Percentiles rank a stretch among this genome's conserved stretches.
Evolutionary conservation across 2,113 vertebrate species (phyloP).

Genomic region (Sigmodon hispidus): DNA sequence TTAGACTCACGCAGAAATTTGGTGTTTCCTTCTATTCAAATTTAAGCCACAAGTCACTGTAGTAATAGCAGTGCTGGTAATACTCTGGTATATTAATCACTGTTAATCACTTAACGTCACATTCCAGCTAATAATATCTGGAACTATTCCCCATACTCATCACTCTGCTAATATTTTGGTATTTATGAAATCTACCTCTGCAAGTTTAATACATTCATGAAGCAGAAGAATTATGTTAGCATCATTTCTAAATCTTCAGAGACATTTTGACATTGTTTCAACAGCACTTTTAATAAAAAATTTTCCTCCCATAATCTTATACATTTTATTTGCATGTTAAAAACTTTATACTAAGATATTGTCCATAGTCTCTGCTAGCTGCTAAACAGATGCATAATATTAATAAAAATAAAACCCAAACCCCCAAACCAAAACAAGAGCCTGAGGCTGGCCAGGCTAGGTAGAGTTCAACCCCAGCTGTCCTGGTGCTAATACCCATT

Average conservation of each 20-base stretch:
- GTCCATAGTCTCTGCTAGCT: neutral
- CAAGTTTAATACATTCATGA: neutral
- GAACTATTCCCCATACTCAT: neutral
- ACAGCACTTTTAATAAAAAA: slow-evolving; percentile 30
- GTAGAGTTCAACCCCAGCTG: neutral
- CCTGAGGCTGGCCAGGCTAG: neutral
- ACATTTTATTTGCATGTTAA: neutral
- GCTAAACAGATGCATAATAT: neutral
- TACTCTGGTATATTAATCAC: neutral
- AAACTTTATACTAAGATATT: neutral
- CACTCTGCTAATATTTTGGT: neutral
- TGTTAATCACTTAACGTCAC: neutral
- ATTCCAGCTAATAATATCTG: neutral
- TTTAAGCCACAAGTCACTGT: neutral
- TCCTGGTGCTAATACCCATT: neutral
- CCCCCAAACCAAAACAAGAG: neutral
- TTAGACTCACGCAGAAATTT: neutral
- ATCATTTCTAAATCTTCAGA: neutral
- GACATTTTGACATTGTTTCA: neutral
- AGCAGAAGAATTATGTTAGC: neutral
- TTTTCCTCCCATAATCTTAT: neutral
- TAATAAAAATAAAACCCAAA: neutral
- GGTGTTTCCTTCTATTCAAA: neutral
- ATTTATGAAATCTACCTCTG: neutral
- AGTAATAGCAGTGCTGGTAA: neutral